Evolutionary conservation across 2,797 vertebrate species (phyloP).

Genomic region (Alfaro cultratus): DNA sequence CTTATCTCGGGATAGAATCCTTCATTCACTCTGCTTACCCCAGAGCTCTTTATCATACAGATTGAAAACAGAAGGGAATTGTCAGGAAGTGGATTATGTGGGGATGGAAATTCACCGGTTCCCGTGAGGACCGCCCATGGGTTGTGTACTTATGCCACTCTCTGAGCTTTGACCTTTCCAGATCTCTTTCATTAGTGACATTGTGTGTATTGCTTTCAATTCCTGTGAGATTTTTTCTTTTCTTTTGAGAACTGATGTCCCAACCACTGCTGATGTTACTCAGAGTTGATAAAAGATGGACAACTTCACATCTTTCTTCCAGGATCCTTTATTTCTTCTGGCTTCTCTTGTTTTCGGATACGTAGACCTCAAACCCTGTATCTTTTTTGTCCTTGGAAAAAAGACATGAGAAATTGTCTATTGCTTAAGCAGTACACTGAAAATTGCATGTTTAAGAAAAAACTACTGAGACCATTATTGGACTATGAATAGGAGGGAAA

Average conservation of each 20-base stretch:
- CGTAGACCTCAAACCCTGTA: slow-evolving; percentile 22
- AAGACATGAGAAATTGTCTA: too few species aligned
- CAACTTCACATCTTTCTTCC: slow-evolving; percentile 27
- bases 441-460: too few species aligned
- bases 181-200: slow-evolving; percentile 65
- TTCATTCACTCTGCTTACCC: slow-evolving; percentile 56
- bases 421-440: too few species aligned
- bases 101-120: slow-evolving; percentile 35
- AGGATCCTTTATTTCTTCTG: slow-evolving; percentile 47
- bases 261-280: slow-evolving; percentile 49
- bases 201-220: slow-evolving; percentile 44
- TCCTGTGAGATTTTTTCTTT: slow-evolving; percentile 4
- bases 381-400: slow-evolving; percentile 17
- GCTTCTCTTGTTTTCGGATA: slow-evolving; percentile 52
- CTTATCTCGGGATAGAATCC: slow-evolving; percentile 67
- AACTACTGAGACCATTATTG: slow-evolving; percentile 18
- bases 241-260: slow-evolving; percentile 63
- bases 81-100: slow-evolving; percentile 39
- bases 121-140: slow-evolving; percentile 1
- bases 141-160: slow-evolving; percentile 28
- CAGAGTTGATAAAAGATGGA: slow-evolving; percentile 67
- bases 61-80: slow-evolving; percentile 61
- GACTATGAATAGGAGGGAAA: not conserved
- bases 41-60: slow-evolving; percentile 64
- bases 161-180: slow-evolving; percentile 64